Conservation (phyloP, 2,888 invertebrate species). For the Pyrocoelia pectoralis region DNA sequence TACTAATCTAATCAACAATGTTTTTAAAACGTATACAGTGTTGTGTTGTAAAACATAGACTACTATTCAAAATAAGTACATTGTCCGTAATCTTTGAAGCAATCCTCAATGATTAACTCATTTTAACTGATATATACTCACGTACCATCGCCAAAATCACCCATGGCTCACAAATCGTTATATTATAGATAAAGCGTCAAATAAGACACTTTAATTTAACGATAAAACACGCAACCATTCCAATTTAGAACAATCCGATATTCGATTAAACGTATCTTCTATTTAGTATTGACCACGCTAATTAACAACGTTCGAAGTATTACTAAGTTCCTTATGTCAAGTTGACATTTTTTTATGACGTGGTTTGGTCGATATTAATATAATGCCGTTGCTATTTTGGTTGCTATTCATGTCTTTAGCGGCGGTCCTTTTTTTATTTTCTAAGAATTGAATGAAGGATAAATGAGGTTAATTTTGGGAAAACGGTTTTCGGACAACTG, state of each 20-base stretch:
- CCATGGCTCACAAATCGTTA: constrained; percentile 46
- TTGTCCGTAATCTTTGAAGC: too few relatives aligned
- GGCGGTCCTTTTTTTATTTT: not conserved
- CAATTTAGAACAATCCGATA: constrained; percentile 42
- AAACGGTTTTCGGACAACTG: too few relatives aligned
- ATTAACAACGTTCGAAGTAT: constrained; percentile 17
- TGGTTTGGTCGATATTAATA: constrained; percentile 51
- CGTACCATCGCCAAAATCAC: constrained; percentile 57
- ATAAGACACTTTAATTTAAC: constrained; percentile 46
- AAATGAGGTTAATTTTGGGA: not conserved
- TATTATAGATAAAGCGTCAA: constrained; percentile 41
- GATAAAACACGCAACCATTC: constrained; percentile 43
- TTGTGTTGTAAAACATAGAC: too few relatives aligned
- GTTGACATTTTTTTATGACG: constrained; percentile 51
- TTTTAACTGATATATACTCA: too few relatives aligned
- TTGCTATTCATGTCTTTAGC: not conserved
- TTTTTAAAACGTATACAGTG: too few relatives aligned
- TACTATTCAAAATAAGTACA: too few relatives aligned
- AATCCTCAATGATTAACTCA: too few relatives aligned
- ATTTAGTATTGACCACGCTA: constrained; percentile 18
- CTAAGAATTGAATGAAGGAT: not conserved
- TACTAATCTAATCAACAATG: too few relatives aligned
- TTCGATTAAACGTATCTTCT: constrained; percentile 24
- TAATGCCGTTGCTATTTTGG: constrained; percentile 3
- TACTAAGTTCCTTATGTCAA: constrained; percentile 45